phyloP scores from a whole-genome alignment of 1,140 invertebrate species.

The Bradysia coprophila region DNA sequence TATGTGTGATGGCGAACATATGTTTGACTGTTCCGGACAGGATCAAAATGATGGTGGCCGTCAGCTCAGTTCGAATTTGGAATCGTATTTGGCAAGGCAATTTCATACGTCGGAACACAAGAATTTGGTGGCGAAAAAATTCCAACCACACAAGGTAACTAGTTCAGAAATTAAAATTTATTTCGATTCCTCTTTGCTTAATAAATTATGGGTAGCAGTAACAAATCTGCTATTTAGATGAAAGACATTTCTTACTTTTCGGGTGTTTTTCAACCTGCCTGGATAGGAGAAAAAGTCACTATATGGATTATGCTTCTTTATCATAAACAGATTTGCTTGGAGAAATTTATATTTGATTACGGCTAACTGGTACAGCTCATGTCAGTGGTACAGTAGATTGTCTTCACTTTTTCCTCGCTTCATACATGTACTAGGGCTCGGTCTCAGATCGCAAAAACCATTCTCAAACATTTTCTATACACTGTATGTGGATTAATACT shows the following conservation, averaged over 20 bases:
- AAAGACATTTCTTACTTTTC: neutral
- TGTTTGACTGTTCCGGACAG: conserved; percentile 72
- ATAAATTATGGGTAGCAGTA: neutral
- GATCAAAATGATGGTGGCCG: conserved; percentile 8
- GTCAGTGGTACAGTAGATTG: no score
- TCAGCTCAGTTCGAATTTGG: conserved; percentile 19
- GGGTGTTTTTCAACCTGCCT: neutral
- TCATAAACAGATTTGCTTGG: conserved; percentile 5
- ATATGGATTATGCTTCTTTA: conserved; percentile 6
- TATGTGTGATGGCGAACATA: conserved; percentile 96
- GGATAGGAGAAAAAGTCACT: neutral
- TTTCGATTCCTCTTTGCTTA: neutral
- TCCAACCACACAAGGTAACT: conserved; percentile 37
- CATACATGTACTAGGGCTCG: no score
- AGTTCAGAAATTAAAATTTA: neutral
- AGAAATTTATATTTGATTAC: conserved; percentile 4
- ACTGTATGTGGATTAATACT: no score
- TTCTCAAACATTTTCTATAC: no score
- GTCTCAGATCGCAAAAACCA: no score
- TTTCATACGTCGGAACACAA: conserved; percentile 36
- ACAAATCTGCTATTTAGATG: neutral
- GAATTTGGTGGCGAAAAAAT: conserved; percentile 64
- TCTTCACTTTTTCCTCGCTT: no score
- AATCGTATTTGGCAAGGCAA: conserved; percentile 30
- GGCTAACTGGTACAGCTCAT: conserved; percentile 1